Percentiles rank a stretch among this genome's conserved stretches.
phyloP scores from a whole-genome alignment of 2,888 invertebrate species.

The Ophion obscuratus region DNA sequence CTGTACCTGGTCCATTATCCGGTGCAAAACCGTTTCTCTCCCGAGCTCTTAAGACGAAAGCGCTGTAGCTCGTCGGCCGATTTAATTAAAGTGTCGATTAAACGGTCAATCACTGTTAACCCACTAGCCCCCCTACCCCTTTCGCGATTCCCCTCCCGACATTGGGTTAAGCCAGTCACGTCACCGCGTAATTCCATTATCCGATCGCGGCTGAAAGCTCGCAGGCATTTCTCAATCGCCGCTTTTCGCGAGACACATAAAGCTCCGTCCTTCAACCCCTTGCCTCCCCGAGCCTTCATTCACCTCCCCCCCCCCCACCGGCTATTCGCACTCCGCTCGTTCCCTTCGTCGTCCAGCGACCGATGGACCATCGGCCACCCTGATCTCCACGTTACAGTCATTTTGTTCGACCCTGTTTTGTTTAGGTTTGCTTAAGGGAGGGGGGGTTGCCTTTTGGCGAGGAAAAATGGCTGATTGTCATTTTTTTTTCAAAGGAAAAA shows the following conservation, averaged over 20 bases:
- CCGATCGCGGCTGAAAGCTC: constrained; percentile 49
- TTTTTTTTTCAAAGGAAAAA: too few species aligned
- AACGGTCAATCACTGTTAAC: constrained; percentile 80
- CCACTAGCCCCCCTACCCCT: constrained; percentile 9
- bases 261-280: background rate
- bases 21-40: constrained; percentile 21
- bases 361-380: background rate
- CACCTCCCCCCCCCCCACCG: background rate
- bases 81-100: constrained; percentile 80
- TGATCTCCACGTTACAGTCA: background rate
- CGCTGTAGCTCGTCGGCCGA: constrained; percentile 69
- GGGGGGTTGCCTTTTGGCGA: too few species aligned
- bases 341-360: background rate
- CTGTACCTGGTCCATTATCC: constrained; percentile 22
- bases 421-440: background rate
- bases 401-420: background rate
- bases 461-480: too few species aligned
- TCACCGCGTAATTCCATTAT: constrained; percentile 72
- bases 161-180: constrained; percentile 67
- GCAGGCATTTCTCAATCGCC: constrained; percentile 18
- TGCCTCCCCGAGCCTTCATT: background rate
- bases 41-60: constrained; percentile 72
- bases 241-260: constrained; percentile 29
- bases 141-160: background rate
- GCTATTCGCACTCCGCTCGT: background rate